Percentiles rank a stretch among this genome's conserved stretches.
phyloP scores from a whole-genome alignment of 2,113 vertebrate species.

The Eulemur macaco region DNA sequence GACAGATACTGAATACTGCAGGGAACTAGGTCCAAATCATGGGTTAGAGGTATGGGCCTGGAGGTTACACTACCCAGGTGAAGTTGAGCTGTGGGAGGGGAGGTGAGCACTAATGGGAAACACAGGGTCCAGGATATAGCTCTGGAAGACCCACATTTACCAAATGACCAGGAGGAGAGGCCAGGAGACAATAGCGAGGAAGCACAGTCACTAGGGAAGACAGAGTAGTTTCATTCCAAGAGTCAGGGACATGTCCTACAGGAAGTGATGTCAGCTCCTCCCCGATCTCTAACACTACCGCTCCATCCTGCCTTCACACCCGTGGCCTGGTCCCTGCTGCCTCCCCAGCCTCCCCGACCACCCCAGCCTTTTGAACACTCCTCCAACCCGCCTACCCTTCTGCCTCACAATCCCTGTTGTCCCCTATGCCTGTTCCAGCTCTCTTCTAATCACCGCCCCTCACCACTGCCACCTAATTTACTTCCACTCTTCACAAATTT shows the following conservation, averaged over 20 bases:
- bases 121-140: neutral
- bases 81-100: neutral
- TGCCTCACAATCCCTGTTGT: neutral
- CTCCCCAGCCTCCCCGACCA: neutral
- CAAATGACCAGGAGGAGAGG: neutral
- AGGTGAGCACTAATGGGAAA: neutral
- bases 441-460: neutral
- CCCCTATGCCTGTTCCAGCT: neutral
- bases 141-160: neutral
- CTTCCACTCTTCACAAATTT: neutral
- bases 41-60: neutral
- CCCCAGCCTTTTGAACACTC: neutral
- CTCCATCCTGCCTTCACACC: too few species aligned
- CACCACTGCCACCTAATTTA: neutral
- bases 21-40: neutral
- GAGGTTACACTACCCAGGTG: neutral
- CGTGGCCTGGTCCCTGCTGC: neutral
- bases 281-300: neutral
- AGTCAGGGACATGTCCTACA: rapidly evolving
- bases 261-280: neutral
- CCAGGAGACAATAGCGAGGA: neutral
- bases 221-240: neutral
- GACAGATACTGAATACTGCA: neutral
- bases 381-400: neutral
- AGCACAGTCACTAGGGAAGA: neutral